Conservation (phyloP, 2,888 invertebrate genomes). For the Thyatira batis region DNA sequence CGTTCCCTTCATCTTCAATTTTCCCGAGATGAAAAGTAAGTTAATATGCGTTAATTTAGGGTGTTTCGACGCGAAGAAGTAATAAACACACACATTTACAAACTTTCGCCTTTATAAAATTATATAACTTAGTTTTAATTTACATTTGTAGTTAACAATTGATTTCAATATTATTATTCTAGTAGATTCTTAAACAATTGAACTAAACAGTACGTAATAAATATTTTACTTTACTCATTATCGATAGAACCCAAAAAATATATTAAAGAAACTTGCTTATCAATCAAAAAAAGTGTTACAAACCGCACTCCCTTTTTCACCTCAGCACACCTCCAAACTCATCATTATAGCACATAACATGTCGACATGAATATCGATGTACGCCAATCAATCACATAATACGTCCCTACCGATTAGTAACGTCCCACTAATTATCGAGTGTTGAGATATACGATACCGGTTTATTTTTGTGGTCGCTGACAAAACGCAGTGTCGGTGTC, state of each 20-base stretch:
- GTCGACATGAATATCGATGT: constrained; percentile 54
- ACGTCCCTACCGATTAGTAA: constrained; percentile 69
- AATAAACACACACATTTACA: too few species aligned
- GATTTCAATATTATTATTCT: too few species aligned
- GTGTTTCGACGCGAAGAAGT: too few species aligned
- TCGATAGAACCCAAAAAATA: too few species aligned
- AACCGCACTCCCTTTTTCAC: constrained; percentile 31
- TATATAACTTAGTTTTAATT: too few species aligned
- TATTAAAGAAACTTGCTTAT: constrained; percentile 17
- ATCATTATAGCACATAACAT: constrained; percentile 58
- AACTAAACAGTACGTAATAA: not conserved
- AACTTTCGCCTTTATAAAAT: too few species aligned
- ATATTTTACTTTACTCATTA: too few species aligned
- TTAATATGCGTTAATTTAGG: too few species aligned
- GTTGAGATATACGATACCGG: constrained; percentile 53
- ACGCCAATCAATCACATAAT: constrained; percentile 72
- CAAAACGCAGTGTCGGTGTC: constrained; percentile 63
- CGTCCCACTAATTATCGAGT: constrained; percentile 60
- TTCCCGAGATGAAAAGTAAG: too few species aligned
- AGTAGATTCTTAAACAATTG: too few species aligned
- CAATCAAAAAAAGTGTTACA: constrained; percentile 41
- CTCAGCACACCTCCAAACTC: constrained; percentile 43
- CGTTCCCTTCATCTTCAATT: too few species aligned
- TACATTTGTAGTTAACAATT: too few species aligned
- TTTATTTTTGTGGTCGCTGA: constrained; percentile 57